phyloP scores from a whole-genome alignment of 2,888 invertebrate genomes.

The Sarcophaga variegata region DNA sequence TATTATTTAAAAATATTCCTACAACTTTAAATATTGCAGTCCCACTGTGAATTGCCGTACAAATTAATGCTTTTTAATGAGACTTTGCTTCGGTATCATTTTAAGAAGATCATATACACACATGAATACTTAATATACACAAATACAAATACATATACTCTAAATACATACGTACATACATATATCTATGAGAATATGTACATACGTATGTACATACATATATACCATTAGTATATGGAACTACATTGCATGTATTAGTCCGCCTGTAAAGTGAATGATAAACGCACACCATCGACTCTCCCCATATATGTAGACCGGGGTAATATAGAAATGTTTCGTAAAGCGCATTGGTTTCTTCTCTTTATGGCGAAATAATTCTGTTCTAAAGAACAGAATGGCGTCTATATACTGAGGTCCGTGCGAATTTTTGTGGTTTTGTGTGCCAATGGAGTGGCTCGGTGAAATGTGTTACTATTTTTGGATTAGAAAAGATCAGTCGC shows the following conservation, averaged over 20 bases:
- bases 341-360: constrained; percentile 35
- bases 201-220: too few relatives aligned
- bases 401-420: constrained; percentile 34
- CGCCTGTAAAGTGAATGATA: constrained; percentile 15
- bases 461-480: constrained; percentile 52
- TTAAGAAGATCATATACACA: constrained; percentile 15
- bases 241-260: not conserved
- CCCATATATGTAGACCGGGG: not conserved
- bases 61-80: not conserved
- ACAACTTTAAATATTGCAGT: not conserved
- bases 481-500: not conserved
- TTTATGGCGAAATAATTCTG: constrained; percentile 12
- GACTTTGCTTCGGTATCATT: constrained; percentile 21
- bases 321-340: constrained; percentile 14
- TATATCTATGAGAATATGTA: too few relatives aligned
- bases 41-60: constrained; percentile 9
- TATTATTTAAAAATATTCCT: not conserved
- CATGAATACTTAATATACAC: not conserved
- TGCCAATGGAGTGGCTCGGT: constrained; percentile 54
- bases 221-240: not conserved
- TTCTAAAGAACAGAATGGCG: constrained; percentile 43
- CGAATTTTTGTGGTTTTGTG: constrained; percentile 51
- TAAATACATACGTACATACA: too few relatives aligned
- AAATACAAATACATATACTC: too few relatives aligned
- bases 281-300: not conserved